phyloP scores from a whole-genome alignment of 2,888 invertebrate genomes.

The Acleris cristana region DNA sequence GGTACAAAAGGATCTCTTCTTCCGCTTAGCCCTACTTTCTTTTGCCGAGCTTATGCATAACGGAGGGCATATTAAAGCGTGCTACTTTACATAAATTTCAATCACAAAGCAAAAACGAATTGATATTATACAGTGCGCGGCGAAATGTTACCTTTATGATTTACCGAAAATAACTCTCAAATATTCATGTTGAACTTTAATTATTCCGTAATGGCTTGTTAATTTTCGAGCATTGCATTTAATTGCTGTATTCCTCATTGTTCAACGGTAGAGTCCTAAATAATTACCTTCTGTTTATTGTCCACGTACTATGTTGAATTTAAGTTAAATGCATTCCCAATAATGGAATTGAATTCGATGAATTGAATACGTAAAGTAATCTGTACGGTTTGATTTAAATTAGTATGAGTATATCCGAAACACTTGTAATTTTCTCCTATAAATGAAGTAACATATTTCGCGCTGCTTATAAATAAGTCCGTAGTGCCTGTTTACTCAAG shows the following conservation, averaged over 20 bases:
- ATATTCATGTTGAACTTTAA: slow-evolving; percentile 58
- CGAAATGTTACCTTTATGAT: slow-evolving; percentile 50
- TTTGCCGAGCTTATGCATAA: slow-evolving; percentile 37
- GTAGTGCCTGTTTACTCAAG: slow-evolving; percentile 31
- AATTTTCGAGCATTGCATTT: slow-evolving; percentile 46
- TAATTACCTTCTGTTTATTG: slow-evolving; percentile 27
- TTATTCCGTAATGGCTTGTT: slow-evolving; percentile 51
- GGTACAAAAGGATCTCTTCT: slow-evolving; percentile 23
- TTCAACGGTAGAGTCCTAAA: slow-evolving; percentile 45
- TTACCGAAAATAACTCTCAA: slow-evolving; percentile 52
- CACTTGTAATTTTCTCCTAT: too few species aligned
- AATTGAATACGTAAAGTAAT: background rate
- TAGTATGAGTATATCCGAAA: too few species aligned
- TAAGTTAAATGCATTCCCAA: background rate
- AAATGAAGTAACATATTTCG: background rate
- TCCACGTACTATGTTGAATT: background rate
- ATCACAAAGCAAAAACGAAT: slow-evolving; percentile 47
- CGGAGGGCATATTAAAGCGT: slow-evolving; percentile 36
- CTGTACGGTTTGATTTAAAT: too few species aligned
- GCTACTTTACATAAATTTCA: slow-evolving; percentile 41
- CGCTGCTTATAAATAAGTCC: slow-evolving; percentile 34
- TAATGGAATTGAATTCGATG: background rate
- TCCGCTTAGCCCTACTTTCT: slow-evolving; percentile 23
- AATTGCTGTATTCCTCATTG: slow-evolving; percentile 44
- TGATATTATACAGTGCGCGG: slow-evolving; percentile 46